Conservation (phyloP, 2,113 vertebrate genomes). For the Hassar affinis region DNA sequence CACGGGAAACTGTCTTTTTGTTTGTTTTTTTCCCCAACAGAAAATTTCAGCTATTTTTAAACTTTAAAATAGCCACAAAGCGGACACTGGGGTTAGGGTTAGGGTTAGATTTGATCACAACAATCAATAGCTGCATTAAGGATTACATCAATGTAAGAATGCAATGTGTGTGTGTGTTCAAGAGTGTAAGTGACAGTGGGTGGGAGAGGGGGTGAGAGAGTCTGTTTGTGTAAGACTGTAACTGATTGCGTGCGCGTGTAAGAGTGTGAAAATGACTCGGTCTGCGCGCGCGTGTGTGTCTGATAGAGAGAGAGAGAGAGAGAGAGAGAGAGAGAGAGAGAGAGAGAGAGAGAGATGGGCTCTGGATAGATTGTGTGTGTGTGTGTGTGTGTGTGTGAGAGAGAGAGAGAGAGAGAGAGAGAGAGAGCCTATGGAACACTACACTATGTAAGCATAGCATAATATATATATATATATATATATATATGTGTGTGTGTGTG, state of each 20-base stretch:
- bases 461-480: no score
- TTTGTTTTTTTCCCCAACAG: neutral
- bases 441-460: no score
- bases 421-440: no score
- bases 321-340: neutral
- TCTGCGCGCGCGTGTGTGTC: neutral
- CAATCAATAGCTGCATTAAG: neutral
- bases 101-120: neutral
- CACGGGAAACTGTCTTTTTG: neutral
- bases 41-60: neutral
- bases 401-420: no score
- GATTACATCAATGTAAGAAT: neutral
- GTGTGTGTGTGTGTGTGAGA: no score
- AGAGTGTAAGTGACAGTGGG: slow-evolving; percentile 1
- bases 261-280: neutral
- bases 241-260: neutral
- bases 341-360: no score
- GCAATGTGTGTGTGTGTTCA: neutral
- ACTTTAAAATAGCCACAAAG: neutral
- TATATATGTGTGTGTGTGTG: neutral
- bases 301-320: neutral
- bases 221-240: neutral
- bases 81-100: no score
- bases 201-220: neutral
- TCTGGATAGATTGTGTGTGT: no score